Conservation (phyloP, 2,113 vertebrate genomes). For the Malurus elegans region DNA sequence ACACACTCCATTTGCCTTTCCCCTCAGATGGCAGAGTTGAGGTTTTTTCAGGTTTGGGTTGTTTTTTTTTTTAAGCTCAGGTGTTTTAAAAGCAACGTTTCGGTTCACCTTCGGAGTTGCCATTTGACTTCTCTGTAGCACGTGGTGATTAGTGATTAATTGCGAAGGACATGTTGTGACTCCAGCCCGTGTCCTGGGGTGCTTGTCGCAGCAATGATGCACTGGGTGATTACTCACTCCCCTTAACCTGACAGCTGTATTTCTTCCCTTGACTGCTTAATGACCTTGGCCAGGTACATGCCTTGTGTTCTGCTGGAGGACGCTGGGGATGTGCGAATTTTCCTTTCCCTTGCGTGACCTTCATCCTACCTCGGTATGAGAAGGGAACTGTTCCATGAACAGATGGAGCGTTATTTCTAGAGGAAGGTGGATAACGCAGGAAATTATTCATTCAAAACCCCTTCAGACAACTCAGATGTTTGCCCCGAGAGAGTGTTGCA, state of each 20-base stretch:
- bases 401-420: constrained; percentile 36
- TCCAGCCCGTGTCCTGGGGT: constrained; percentile 53
- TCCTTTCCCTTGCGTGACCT: neutral
- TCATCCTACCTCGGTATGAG: neutral
- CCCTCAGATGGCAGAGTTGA: neutral
- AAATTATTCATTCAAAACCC: constrained; percentile 34
- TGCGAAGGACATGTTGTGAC: constrained; percentile 45
- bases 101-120: constrained; percentile 33
- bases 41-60: accelerated
- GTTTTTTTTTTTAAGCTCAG: neutral
- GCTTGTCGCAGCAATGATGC: constrained; percentile 59
- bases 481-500: constrained; percentile 16
- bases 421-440: constrained; percentile 40
- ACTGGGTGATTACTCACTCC: constrained; percentile 39
- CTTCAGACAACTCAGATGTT: constrained; percentile 49
- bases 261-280: constrained; percentile 2
- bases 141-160: constrained; percentile 34
- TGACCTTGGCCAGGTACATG: constrained; percentile 38
- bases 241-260: constrained; percentile 62
- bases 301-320: neutral
- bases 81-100: neutral
- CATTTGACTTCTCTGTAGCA: neutral
- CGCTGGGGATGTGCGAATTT: neutral
- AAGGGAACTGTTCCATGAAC: neutral
- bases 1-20: constrained; percentile 3